Conservation (phyloP, 2,888 invertebrate species). For the Conchocele bisecta region DNA sequence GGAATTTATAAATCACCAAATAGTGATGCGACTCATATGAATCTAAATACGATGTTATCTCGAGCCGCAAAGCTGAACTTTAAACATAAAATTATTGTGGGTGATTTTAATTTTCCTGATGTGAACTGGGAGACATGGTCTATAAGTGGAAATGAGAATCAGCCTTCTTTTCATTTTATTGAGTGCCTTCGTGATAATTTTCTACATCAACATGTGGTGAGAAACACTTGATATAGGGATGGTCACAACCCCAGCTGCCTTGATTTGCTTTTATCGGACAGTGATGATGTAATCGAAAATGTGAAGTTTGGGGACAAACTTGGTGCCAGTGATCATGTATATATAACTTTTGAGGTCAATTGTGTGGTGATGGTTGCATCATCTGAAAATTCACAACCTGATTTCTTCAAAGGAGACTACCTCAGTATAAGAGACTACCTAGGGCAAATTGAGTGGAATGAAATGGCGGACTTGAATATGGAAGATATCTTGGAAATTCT, state of each 20-base stretch:
- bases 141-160: neutral
- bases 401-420: no score
- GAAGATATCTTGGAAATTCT: no score
- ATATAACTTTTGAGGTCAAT: no score
- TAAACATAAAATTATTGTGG: conserved; percentile 7
- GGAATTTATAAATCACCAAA: conserved; percentile 8
- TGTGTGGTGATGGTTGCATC: no score
- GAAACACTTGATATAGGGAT: neutral
- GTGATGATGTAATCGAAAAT: conserved; percentile 1
- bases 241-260: neutral
- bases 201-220: conserved; percentile 2
- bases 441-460: no score
- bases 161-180: conserved; percentile 11
- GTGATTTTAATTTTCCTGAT: conserved; percentile 24
- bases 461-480: no score
- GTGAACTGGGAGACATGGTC: conserved; percentile 12
- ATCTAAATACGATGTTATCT: neutral
- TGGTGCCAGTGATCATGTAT: conserved; percentile 21
- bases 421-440: no score
- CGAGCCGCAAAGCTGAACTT: neutral
- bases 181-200: conserved; percentile 15
- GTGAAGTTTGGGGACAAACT: neutral
- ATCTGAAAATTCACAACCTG: no score
- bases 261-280: conserved; percentile 10
- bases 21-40: neutral